These are phyloP conservation scores for Hydrophis major DNA, from an alignment of 2,797 vertebrate species.

Conservation along the genomic window DNA sequence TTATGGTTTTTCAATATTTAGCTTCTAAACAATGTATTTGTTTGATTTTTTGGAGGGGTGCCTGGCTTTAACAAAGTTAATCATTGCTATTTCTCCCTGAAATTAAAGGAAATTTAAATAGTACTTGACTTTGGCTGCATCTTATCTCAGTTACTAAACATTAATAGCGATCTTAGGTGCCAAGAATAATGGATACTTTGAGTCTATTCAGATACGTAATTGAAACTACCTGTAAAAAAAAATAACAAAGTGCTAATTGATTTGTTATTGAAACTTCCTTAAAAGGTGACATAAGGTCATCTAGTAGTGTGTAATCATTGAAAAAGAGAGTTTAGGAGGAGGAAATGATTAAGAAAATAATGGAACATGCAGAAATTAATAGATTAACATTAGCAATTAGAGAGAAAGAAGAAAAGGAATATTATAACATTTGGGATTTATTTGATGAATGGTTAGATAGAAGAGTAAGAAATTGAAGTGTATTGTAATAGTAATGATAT, in stretches of 20 bases:
- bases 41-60: background rate
- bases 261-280: background rate
- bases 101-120: background rate
- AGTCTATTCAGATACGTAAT: background rate
- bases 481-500: too few relatives aligned
- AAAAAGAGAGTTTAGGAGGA: background rate
- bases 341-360: too few relatives aligned
- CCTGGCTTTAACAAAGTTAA: background rate
- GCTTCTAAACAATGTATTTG: background rate
- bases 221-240: background rate
- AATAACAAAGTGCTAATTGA: background rate
- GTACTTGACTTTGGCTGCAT: background rate
- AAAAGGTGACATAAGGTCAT: background rate
- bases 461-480: too few relatives aligned
- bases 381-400: too few relatives aligned
- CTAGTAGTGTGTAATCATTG: background rate
- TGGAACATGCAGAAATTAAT: too few relatives aligned
- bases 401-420: too few relatives aligned
- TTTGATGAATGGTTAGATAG: too few relatives aligned
- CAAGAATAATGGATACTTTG: background rate
- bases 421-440: too few relatives aligned
- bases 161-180: background rate
- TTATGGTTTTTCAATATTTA: background rate
- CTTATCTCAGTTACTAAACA: too few relatives aligned
- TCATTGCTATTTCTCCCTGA: background rate